Base-by-base conservation (phyloP, 2,113 vertebrate genomes). In the Pimephales promelas region DNA sequence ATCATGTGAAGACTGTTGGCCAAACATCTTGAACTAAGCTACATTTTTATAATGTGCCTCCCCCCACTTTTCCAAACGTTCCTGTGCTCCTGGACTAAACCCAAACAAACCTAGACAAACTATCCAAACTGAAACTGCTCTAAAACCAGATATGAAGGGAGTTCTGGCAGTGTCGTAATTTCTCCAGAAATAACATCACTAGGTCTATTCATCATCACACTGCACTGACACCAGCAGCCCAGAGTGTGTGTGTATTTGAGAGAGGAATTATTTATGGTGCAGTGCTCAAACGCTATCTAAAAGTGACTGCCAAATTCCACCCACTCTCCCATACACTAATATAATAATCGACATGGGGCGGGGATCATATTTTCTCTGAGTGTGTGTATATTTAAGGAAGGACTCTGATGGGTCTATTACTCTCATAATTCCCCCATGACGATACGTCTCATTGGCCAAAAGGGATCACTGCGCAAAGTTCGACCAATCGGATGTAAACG, bases 231-330 rank as follows among this genome's bases (percentile, higher is more conserved):
- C 16, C 28, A 54, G 61, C 78, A 80, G 61, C 61, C 18, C 78
- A 22, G 59, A 49, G 78, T 59, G 28, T 59, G 54, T 22, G 45
- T 77, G 56, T 79, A 57, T 64, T 47, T 20, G 40, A 81, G 79
- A 70, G 62, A 52, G 28, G 47, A 81, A 81, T 70, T 70, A 70
- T 70, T 34, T 81, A 81, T 81, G 62, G 79, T 81, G 78, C 78
- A 80, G 45, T 80, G 79, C 62, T 81, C 62, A 81, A 81, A 70
- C 10, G 45, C 79, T 24, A 81, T 70, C 79, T 79, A 26, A 47
- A 49, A 79, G 40, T 47, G 43, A 64, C 24, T 81, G 79, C 79
- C 79, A 81, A 70, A 70, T 81, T 81, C 79, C 64, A 54, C 79
- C 79, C 79, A 70, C 64, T 70, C 79, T 52, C 61, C 18, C 47